Percentiles rank a stretch among this genome's conserved stretches.
Evolutionary conservation across 2,888 invertebrate species (phyloP).

Genomic region (Archaeoteleia sp.): DNA sequence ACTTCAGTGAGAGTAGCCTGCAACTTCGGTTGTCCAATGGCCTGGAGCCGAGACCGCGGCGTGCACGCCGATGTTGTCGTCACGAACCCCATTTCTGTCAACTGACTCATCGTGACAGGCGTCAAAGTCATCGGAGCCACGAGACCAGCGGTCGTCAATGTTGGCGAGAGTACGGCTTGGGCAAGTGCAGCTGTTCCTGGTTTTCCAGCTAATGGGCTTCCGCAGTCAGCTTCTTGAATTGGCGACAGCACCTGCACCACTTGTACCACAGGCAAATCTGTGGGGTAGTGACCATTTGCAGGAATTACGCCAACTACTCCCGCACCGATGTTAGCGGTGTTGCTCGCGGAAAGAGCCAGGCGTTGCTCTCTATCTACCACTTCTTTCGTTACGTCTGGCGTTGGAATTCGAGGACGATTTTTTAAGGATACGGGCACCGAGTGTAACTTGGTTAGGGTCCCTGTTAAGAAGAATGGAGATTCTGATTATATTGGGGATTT

Average conservation of each 20-base stretch:
- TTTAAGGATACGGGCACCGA: conserved; percentile 82
- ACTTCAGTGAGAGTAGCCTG: conserved; percentile 68
- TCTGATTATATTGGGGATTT: too few relatives aligned
- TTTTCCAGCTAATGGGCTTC: conserved; percentile 71
- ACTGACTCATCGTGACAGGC: conserved; percentile 80
- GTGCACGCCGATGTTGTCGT: conserved; percentile 76
- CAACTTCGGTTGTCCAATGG: conserved; percentile 41
- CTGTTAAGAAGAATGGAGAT: conserved; percentile 74
- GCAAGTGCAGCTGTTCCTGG: conserved; percentile 84
- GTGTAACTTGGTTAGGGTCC: conserved; percentile 81
- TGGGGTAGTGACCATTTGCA: conserved; percentile 76
- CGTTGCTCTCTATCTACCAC: conserved; percentile 83
- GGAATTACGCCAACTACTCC: conserved; percentile 84
- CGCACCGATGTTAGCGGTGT: conserved; percentile 75
- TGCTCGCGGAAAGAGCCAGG: conserved; percentile 75
- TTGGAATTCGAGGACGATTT: conserved; percentile 90
- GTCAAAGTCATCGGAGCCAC: conserved; percentile 75
- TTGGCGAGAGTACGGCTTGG: conserved; percentile 84
- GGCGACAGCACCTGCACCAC: conserved; percentile 87
- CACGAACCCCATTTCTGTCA: conserved; percentile 76
- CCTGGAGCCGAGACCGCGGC: conserved; percentile 52
- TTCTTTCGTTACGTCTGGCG: conserved; percentile 91
- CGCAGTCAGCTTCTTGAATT: conserved; percentile 89
- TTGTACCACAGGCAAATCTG: conserved; percentile 84
- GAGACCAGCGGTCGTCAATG: conserved; percentile 76